phyloP scores from a whole-genome alignment of 2,888 invertebrate species.

The Pecten maximus region DNA sequence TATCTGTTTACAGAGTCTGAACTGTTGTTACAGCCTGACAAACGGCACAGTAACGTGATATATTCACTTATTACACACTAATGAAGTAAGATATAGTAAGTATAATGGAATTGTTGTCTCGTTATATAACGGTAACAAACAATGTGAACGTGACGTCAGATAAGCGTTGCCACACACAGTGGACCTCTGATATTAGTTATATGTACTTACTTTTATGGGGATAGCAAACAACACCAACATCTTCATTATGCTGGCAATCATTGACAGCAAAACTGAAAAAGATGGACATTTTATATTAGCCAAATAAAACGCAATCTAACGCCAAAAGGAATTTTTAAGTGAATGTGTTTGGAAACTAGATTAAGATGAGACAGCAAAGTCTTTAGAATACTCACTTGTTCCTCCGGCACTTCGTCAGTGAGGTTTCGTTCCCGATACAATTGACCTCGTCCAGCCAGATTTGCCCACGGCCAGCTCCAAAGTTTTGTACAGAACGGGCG shows the following conservation, averaged over 20 bases:
- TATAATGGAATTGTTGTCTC: too few relatives aligned
- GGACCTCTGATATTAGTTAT: too few relatives aligned
- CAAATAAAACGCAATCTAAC: neutral
- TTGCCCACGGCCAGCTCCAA: constrained; percentile 45
- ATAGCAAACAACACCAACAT: constrained; percentile 50
- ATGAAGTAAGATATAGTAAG: too few relatives aligned
- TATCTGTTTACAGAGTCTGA: too few relatives aligned
- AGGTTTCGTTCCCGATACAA: constrained; percentile 49
- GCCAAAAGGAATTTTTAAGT: neutral
- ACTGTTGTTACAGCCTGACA: too few relatives aligned
- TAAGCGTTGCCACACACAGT: too few relatives aligned
- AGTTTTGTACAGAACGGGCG: constrained; percentile 38
- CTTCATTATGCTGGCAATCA: constrained; percentile 52
- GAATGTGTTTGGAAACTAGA: neutral
- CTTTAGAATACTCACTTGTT: constrained; percentile 44
- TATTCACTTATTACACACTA: too few relatives aligned
- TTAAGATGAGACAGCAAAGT: neutral
- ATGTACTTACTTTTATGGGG: neutral
- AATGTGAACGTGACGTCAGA: too few relatives aligned
- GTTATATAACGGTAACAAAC: too few relatives aligned
- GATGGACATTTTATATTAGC: too few relatives aligned
- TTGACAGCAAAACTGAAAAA: constrained; percentile 49
- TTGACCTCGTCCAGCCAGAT: constrained; percentile 54
- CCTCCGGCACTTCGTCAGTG: constrained; percentile 46
- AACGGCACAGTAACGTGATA: too few relatives aligned